Evolutionary conservation across 2,797 vertebrate species (phyloP), one percentile per base, ranked within the genome.

Genomic region (Emydoidea blandingii): DNA sequence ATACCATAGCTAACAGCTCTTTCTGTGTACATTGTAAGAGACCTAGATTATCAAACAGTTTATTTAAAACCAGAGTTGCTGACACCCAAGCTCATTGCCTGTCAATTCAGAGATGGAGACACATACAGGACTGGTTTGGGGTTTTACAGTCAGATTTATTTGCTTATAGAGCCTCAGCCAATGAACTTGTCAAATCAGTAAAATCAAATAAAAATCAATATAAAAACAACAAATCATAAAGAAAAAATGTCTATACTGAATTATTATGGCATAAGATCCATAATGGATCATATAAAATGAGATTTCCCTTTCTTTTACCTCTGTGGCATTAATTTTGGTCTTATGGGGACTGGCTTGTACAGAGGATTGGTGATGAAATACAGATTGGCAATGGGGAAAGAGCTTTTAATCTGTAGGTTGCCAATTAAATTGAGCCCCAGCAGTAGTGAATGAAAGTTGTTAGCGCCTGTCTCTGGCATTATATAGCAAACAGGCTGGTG

Each of bases 161-260:
- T 56, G 19, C 53, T 34, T 59, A 85, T 31, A 79, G 19, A 87
- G 8, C 25, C 87, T 85, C 83, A 96, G 88, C 29, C 44, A 94
- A 1, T 50, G 6, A 81, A 59, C 11, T 83, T 91, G 9, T 89
- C 92, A 96, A 88, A 96, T 81, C 74, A 74, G n/a, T 90, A 95
- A 92, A 78, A 94, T 19, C 12, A 78, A 25, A 80, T 85, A 81
- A 95, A 92, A 94, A 97, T 91, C 52, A 96, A 96, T 89, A 96
- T 79, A 87, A 93, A 87, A 90, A 86, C 19, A 91, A 37, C 3
- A 82, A 95, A 92, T 79, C 25, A 84, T 92, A 94, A 68, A 86
- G 88, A 94, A 97, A 96, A 94, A 94, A 59, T 23, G 16, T 89
- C n/a, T 88, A 90, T 53, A 56, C 37, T 95, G 87, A 87, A 89